Evolutionary conservation across 2,797 vertebrate genomes (phyloP).

Genomic region (Lophotriccus pileatus): DNA sequence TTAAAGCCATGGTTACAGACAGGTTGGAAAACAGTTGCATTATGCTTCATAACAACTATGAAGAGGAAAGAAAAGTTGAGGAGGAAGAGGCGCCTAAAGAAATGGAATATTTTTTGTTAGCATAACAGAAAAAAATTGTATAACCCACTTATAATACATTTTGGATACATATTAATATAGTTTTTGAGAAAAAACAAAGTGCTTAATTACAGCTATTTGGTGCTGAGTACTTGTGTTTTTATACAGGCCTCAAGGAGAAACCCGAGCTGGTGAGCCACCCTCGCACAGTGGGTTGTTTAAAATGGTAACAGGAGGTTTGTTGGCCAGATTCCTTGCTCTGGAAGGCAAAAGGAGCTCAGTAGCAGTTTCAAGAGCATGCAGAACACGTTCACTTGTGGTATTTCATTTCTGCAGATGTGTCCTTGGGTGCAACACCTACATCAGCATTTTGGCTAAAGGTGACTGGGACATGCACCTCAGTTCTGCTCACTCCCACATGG

Average conservation of each 20-base stretch:
- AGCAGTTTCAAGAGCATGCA: background rate
- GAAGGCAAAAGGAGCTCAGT: background rate
- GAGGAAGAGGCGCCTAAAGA: background rate
- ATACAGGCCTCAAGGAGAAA: background rate
- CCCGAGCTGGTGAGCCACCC: background rate
- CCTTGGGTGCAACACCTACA: background rate
- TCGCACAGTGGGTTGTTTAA: background rate
- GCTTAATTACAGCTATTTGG: background rate
- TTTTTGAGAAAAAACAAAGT: background rate
- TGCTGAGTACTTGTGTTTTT: background rate
- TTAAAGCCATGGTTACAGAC: background rate
- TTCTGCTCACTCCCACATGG: background rate
- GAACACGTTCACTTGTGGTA: background rate
- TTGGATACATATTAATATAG: background rate
- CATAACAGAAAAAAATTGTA: background rate
- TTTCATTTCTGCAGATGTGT: background rate
- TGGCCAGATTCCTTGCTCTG: background rate
- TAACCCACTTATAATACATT: background rate
- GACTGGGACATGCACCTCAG: background rate
- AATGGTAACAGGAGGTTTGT: background rate
- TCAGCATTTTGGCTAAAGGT: background rate
- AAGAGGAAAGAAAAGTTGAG: background rate
- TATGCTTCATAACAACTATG: background rate
- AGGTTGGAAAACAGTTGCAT: background rate
- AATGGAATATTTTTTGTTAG: background rate